Evolutionary conservation across 2,113 vertebrate genomes (phyloP).

Genomic region (Tympanuchus pallidicinctus): DNA sequence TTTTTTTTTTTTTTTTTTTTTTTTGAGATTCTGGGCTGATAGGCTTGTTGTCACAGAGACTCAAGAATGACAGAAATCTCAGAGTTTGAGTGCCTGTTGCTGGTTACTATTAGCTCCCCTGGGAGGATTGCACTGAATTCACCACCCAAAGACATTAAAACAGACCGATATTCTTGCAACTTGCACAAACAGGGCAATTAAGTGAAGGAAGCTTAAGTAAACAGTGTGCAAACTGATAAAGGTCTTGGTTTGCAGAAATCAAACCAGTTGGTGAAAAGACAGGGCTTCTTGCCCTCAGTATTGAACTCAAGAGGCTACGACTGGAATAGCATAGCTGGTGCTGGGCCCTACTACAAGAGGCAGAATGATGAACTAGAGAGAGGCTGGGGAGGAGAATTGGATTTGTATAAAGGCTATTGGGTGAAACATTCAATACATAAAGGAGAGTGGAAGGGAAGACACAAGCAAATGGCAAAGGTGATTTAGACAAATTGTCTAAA

Average conservation of each 20-base stretch:
- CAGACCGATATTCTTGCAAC: not conserved
- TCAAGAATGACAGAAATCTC: not conserved
- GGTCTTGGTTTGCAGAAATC: not conserved
- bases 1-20: not conserved
- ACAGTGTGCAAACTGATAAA: not conserved
- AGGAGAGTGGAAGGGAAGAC: not conserved
- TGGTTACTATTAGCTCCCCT: not conserved
- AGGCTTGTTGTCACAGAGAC: not conserved
- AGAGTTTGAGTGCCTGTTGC: not conserved
- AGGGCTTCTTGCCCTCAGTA: not conserved
- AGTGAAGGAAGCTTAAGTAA: not conserved
- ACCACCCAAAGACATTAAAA: not conserved
- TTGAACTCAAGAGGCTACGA: not conserved
- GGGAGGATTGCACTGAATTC: not conserved
- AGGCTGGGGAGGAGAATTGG: not conserved
- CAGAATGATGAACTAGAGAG: not conserved
- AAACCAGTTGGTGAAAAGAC: not conserved
- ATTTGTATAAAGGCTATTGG: not conserved
- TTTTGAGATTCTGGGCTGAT: not conserved
- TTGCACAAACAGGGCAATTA: not conserved
- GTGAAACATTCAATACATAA: not conserved
- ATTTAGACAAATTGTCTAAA: too few species aligned
- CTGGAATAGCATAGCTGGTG: not conserved
- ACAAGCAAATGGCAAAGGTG: not conserved
- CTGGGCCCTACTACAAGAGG: not conserved